phyloP scores from a whole-genome alignment of 2,113 vertebrate genomes.

The Pleuronectes platessa region DNA sequence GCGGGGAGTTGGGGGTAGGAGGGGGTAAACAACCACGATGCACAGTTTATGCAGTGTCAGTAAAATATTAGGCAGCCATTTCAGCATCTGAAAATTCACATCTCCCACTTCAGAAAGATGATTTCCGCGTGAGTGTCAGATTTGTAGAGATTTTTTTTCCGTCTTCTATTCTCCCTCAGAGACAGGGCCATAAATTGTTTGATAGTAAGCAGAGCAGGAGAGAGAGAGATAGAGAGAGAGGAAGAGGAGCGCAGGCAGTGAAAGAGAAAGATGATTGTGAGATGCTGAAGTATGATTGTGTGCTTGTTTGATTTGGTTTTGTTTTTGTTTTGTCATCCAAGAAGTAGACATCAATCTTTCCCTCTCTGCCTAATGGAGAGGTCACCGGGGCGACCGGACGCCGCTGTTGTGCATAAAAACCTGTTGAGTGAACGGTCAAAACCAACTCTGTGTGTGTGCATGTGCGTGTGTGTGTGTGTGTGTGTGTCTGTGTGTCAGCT shows the following conservation, averaged over 20 bases:
- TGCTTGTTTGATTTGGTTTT: neutral
- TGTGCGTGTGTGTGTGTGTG: neutral
- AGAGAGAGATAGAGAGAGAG: neutral
- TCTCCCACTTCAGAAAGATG: conserved; percentile 65
- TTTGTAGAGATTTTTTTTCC: conserved; percentile 48
- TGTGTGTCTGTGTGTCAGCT: neutral
- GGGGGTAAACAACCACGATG: conserved; percentile 48
- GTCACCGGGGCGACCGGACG: conserved; percentile 16
- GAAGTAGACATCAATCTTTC: conserved; percentile 4
- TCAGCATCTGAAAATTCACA: conserved; percentile 66
- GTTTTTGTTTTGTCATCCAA: neutral
- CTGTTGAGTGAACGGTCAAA: conserved; percentile 41
- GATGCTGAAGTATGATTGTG: conserved; percentile 14
- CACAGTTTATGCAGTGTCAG: conserved; percentile 70
- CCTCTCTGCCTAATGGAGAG: conserved; percentile 21
- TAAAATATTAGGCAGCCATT: conserved; percentile 71
- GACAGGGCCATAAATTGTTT: conserved; percentile 56
- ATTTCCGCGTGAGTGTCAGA: conserved; percentile 61
- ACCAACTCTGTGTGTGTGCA: neutral
- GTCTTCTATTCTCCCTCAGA: conserved; percentile 24
- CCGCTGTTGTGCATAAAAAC: conserved; percentile 35
- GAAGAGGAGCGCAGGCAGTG: neutral
- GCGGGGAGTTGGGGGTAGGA: no score
- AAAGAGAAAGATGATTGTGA: conserved; percentile 13
- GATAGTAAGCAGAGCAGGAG: conserved; percentile 52